Percentiles rank a stretch among this genome's conserved stretches.
Conservation (phyloP, 2,113 vertebrate genomes). For the Rhagologus leucostigma region DNA sequence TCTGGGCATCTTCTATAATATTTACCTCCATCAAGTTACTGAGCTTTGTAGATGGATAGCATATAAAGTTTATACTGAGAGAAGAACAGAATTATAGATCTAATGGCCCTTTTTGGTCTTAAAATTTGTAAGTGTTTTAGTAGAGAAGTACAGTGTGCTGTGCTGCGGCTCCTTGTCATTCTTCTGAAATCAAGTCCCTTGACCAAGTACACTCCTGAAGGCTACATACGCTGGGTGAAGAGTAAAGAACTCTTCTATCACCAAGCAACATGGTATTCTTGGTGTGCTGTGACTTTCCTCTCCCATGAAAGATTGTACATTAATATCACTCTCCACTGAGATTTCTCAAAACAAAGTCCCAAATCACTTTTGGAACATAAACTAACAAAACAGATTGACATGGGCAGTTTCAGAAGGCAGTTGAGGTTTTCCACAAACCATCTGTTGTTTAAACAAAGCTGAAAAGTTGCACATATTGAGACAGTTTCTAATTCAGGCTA, state of each 20-base stretch:
- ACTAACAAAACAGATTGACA: background rate
- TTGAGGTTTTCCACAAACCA: background rate
- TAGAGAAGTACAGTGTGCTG: background rate
- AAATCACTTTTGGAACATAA: background rate
- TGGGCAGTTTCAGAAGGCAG: background rate
- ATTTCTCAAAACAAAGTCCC: constrained; percentile 1
- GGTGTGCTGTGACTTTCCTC: background rate
- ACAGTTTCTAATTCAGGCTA: background rate
- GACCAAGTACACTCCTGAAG: background rate
- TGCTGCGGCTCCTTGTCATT: background rate
- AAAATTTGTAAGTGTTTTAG: background rate
- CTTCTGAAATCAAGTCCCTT: background rate
- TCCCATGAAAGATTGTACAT: background rate
- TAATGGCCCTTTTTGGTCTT: background rate
- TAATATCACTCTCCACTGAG: background rate
- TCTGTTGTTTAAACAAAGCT: background rate
- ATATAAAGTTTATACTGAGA: background rate
- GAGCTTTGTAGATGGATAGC: background rate
- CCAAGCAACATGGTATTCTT: background rate
- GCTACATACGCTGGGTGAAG: background rate
- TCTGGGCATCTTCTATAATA: background rate
- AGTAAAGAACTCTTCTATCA: background rate
- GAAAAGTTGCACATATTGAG: background rate
- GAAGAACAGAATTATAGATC: background rate
- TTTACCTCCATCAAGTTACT: background rate